Evolutionary conservation across 2,888 invertebrate species (phyloP).

Genomic region (Tetanocera ferruginea): DNA sequence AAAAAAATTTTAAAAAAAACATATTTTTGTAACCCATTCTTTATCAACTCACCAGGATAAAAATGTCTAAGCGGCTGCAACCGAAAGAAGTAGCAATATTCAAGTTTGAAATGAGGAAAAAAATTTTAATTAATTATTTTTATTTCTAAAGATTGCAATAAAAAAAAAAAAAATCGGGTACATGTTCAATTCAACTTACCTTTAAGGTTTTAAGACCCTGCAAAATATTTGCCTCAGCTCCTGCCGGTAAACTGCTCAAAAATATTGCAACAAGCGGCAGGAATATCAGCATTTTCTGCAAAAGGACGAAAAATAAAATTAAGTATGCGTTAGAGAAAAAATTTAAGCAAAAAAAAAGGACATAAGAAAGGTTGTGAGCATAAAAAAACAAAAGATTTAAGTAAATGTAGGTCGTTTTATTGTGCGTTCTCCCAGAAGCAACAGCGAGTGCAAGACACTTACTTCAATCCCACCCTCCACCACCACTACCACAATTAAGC

Average conservation of each 20-base stretch:
- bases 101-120: background rate
- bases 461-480: too few relatives aligned
- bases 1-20: background rate
- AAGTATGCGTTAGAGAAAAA: slow-evolving; percentile 10
- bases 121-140: slow-evolving; percentile 38
- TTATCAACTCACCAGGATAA: slow-evolving; percentile 53
- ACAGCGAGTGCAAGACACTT: background rate
- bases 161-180: background rate
- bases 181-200: slow-evolving; percentile 55
- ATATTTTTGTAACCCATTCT: slow-evolving; percentile 4
- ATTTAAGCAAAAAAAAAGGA: background rate
- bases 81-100: background rate
- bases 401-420: slow-evolving; percentile 56
- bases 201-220: slow-evolving; percentile 66
- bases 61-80: slow-evolving; percentile 53
- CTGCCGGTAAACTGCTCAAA: slow-evolving; percentile 65
- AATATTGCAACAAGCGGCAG: slow-evolving; percentile 67
- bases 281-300: slow-evolving; percentile 69
- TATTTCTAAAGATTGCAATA: background rate
- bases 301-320: slow-evolving; percentile 43
- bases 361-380: background rate
- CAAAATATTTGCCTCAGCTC: slow-evolving; percentile 65
- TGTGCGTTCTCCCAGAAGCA: background rate
- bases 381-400: slow-evolving; percentile 53
- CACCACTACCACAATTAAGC: too few relatives aligned